These are phyloP conservation scores for Mirza zaza DNA, from an alignment of 2,113 vertebrate genomes.

Conservation along the genomic window DNA sequence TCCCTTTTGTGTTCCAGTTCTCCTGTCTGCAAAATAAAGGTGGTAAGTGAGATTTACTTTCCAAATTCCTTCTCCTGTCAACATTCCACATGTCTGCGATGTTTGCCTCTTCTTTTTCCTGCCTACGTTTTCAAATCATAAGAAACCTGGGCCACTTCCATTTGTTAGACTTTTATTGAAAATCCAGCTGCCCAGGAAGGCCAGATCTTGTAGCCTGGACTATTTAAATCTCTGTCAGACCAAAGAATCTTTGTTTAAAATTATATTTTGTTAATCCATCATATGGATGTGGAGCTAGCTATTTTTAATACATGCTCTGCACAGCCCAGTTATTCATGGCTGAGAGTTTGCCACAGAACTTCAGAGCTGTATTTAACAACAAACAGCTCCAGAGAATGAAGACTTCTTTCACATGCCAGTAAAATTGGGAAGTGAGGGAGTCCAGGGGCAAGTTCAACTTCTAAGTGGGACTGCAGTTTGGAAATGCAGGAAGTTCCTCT, in stretches of 20 bases:
- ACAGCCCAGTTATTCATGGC: conserved; percentile 69
- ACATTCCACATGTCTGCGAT: not conserved
- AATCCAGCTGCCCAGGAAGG: not conserved
- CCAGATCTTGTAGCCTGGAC: conserved; percentile 22
- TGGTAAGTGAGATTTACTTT: not conserved
- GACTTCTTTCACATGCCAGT: conserved; percentile 6
- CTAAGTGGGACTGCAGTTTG: not conserved
- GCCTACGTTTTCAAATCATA: conserved; percentile 28
- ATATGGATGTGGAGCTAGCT: conserved; percentile 56
- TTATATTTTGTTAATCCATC: conserved; percentile 69
- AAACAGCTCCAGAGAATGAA: conserved; percentile 44
- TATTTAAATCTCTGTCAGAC: conserved; percentile 64
- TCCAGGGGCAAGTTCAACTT: not conserved
- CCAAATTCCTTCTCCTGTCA: not conserved
- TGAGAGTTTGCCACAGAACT: conserved; percentile 58
- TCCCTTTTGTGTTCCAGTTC: not conserved
- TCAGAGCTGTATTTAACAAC: conserved; percentile 58
- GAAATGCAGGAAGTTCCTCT: not conserved
- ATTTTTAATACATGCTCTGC: conserved; percentile 69
- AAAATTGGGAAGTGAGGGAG: not conserved
- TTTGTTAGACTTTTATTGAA: conserved; percentile 30
- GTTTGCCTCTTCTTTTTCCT: conserved; percentile 20
- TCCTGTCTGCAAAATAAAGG: not conserved
- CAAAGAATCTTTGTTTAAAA: conserved; percentile 71
- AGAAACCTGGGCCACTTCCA: not conserved